phyloP scores from a whole-genome alignment of 2,797 vertebrate genomes.

The Acridotheres tristis region DNA sequence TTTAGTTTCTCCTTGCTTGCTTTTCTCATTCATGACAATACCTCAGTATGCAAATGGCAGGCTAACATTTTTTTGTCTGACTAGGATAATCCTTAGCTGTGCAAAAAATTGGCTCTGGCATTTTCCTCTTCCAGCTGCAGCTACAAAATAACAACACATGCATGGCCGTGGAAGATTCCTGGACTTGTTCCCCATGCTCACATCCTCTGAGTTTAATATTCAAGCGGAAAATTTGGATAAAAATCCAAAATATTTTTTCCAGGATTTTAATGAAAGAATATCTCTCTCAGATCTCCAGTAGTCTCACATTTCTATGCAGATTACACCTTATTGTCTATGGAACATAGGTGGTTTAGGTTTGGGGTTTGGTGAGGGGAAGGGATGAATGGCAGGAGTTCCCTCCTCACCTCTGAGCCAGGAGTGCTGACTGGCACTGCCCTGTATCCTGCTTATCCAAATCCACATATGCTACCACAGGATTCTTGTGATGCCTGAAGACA shows the following conservation, averaged over 20 bases:
- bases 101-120: neutral
- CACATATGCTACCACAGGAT: neutral
- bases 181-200: accelerated
- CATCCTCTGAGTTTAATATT: neutral
- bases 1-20: neutral
- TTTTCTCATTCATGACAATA: neutral
- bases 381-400: neutral
- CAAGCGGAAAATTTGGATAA: neutral
- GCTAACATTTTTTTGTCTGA: neutral
- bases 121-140: neutral
- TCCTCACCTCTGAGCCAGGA: neutral
- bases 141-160: neutral
- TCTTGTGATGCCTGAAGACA: neutral
- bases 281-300: neutral
- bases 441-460: neutral
- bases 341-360: neutral
- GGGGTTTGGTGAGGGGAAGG: neutral
- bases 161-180: accelerated
- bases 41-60: neutral
- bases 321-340: neutral
- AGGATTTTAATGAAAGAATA: neutral
- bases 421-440: neutral
- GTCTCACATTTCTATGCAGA: neutral
- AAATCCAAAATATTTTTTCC: neutral
- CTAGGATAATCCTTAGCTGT: neutral